Conservation (phyloP, 2,888 invertebrate species). For the Polyploca ridens region DNA sequence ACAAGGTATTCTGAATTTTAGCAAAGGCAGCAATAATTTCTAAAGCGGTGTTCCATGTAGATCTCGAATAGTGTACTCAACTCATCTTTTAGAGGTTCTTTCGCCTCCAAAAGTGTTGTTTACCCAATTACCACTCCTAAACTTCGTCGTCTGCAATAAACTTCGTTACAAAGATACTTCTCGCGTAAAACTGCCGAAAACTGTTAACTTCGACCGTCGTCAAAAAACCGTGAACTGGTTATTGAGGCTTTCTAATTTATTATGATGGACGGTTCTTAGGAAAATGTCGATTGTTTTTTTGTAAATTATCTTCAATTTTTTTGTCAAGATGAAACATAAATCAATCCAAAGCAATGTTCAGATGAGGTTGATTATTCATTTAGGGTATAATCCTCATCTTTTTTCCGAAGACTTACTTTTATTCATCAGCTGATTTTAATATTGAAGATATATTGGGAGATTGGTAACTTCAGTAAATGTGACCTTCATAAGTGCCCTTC, state of each 20-base stretch:
- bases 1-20: too few relatives aligned
- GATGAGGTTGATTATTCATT: too few relatives aligned
- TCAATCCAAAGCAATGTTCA: too few relatives aligned
- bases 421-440: not conserved
- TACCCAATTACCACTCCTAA: constrained; percentile 37
- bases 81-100: not conserved
- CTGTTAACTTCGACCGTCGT: constrained; percentile 18
- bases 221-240: constrained; percentile 17
- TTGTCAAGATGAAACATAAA: too few relatives aligned
- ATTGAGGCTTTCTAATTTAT: not conserved
- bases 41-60: too few relatives aligned
- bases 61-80: not conserved
- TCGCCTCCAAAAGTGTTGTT: constrained; percentile 27
- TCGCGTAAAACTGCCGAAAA: not conserved
- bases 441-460: not conserved
- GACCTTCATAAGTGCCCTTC: too few relatives aligned
- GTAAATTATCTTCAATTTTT: not conserved
- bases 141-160: constrained; percentile 26
- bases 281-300: constrained; percentile 28
- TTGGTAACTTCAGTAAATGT: too few relatives aligned
- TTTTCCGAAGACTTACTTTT: too few relatives aligned
- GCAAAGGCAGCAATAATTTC: too few relatives aligned
- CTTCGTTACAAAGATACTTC: constrained; percentile 29
- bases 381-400: too few relatives aligned
- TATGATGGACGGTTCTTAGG: not conserved